Evolutionary conservation across 2,888 invertebrate species (phyloP).

Genomic region (Diarsia mendica): DNA sequence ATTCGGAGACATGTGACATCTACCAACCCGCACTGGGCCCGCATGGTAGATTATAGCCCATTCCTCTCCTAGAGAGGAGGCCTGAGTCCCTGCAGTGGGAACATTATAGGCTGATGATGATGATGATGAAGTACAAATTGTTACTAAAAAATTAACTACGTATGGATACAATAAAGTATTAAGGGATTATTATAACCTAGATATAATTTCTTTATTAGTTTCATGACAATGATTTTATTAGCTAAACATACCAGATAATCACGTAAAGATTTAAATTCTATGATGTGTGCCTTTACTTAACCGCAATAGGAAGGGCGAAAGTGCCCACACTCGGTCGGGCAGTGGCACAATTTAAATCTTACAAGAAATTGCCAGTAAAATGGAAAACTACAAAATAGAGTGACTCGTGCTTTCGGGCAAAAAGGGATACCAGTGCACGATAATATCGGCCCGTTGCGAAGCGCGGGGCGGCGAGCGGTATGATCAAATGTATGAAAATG

Average conservation of each 20-base stretch:
- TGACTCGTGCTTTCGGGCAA: not conserved
- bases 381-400: slow-evolving; percentile 1
- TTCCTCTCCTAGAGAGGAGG: too few relatives aligned
- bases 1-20: too few relatives aligned
- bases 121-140: slow-evolving; percentile 68
- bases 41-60: too few relatives aligned
- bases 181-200: slow-evolving; percentile 39
- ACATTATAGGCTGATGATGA: too few relatives aligned
- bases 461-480: too few relatives aligned
- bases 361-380: slow-evolving; percentile 1
- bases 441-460: too few relatives aligned
- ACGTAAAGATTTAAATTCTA: not conserved
- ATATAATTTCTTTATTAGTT: slow-evolving; percentile 47
- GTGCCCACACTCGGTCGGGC: not conserved
- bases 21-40: too few relatives aligned
- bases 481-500: too few relatives aligned
- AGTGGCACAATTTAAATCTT: not conserved
- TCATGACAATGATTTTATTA: slow-evolving; percentile 37
- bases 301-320: not conserved
- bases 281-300: not conserved
- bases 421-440: not conserved
- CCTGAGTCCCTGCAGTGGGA: too few relatives aligned
- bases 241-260: slow-evolving; percentile 20
- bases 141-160: slow-evolving; percentile 65
- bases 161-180: slow-evolving; percentile 46